These are phyloP conservation scores for Danio choprae DNA, from an alignment of 2,797 vertebrate genomes.

Conservation along the genomic window DNA sequence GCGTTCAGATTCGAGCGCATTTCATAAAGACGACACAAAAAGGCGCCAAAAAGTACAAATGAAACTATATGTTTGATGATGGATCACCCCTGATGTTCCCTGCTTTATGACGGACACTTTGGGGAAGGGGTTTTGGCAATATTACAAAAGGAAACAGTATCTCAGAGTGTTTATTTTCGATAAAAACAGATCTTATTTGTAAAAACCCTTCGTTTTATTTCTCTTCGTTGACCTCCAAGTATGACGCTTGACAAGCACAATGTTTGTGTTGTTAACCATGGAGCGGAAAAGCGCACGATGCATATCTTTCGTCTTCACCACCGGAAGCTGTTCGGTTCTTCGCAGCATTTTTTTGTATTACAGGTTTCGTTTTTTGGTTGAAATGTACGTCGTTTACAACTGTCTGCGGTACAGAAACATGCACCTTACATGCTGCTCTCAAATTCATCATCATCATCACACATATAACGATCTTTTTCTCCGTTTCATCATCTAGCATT, in stretches of 20 bases:
- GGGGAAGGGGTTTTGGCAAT: constrained; percentile 38
- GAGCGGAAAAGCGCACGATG: constrained; percentile 15
- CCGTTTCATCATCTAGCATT: constrained; percentile 37
- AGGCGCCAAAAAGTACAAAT: constrained; percentile 2
- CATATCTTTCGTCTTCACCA: constrained; percentile 32
- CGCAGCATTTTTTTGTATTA: constrained; percentile 40
- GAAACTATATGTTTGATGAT: not conserved
- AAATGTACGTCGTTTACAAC: constrained; percentile 47
- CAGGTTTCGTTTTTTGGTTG: constrained; percentile 1
- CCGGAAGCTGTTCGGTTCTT: not conserved
- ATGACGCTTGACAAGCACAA: constrained; percentile 53
- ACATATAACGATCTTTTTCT: not conserved
- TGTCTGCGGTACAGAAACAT: constrained; percentile 53
- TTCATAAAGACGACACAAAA: not conserved
- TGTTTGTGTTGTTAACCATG: constrained; percentile 35
- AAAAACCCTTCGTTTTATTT: not conserved
- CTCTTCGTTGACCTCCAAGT: constrained; percentile 32
- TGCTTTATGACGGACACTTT: constrained; percentile 17
- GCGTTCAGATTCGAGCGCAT: not conserved
- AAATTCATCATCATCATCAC: constrained; percentile 41
- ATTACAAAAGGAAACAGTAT: constrained; percentile 47
- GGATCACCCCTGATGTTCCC: not conserved
- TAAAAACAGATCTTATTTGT: constrained; percentile 48
- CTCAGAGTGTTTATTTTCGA: constrained; percentile 42
- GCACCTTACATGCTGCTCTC: constrained; percentile 62